Percentiles rank a stretch among this genome's conserved stretches.
Evolutionary conservation across 2,888 invertebrate genomes (phyloP).

Genomic region (Autographa gamma): DNA sequence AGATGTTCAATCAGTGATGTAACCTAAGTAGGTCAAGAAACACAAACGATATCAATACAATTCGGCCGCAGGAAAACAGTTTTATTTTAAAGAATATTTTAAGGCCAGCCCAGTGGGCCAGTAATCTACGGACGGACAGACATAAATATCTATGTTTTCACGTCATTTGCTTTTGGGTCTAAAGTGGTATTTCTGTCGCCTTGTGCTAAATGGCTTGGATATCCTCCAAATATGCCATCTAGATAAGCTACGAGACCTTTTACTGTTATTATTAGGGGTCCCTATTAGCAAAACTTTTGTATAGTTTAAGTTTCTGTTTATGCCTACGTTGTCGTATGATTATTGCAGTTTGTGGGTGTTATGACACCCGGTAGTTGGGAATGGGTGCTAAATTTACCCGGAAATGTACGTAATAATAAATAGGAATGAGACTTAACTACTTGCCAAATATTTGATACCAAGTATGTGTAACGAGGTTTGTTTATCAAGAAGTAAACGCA

Average conservation of each 20-base stretch:
- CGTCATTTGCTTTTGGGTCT: constrained; percentile 82
- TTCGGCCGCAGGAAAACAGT: neutral
- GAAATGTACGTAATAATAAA: neutral
- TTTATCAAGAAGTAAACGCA: no score
- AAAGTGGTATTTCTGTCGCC: constrained; percentile 80
- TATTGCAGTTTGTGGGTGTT: constrained; percentile 7
- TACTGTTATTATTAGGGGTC: constrained; percentile 76
- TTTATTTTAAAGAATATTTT: constrained; percentile 14
- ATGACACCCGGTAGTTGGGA: neutral
- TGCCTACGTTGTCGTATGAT: constrained; percentile 26
- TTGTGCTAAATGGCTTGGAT: constrained; percentile 84
- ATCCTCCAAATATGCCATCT: constrained; percentile 83
- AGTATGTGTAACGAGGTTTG: no score
- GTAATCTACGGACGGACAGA: constrained; percentile 62
- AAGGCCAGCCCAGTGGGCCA: constrained; percentile 44
- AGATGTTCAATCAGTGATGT: no score
- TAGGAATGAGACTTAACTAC: neutral
- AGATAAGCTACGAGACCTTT: constrained; percentile 82
- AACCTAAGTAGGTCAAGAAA: neutral
- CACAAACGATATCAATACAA: neutral
- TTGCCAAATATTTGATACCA: neutral
- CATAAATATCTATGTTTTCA: constrained; percentile 79
- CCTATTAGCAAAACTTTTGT: constrained; percentile 68
- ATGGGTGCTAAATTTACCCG: neutral
- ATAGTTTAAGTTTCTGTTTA: constrained; percentile 61